Base-by-base conservation (phyloP, 1,140 invertebrate species). In the Papilio xuthus region DNA sequence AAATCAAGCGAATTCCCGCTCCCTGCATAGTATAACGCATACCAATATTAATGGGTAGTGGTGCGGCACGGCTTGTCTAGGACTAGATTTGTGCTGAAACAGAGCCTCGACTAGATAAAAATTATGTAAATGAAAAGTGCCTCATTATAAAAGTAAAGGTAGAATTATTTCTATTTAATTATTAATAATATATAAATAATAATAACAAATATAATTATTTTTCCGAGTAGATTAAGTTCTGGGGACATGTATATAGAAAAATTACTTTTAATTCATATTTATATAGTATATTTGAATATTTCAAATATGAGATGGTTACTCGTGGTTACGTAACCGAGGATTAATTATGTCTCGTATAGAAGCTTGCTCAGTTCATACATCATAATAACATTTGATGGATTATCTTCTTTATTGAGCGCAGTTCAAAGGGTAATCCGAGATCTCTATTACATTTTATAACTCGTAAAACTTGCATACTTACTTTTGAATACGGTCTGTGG, bases 1-100 rank as follows among this genome's bases (percentile, higher is more conserved):
- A 50, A 74, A 74, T 56, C 72, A 74, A 74, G 72, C 47, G 26
- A 26, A 50, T 26, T 42, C 41, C 71, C 71, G 42, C 42, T 20
- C 50, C 7, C 50, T n/a, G n/a, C 18, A 2, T 18, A 50, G 47
- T 18, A 53, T n/a, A 53, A 20, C 50, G 50, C 50, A 53, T n/a
- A 53, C n/a, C 50, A 72, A 72, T 72, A 72, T 72, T 72, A 28
- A 47, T 72, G 41, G 41, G 8, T 41, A 20, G 32, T 7, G 37
- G 23, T 20, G 70, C 41, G n/a, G 32, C 41, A n/a, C 15, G 44
- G 71, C 42, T 10, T 73, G 44, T 73, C 15, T 50, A 26, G 7
- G 42, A 23, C 20, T 47, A 50, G 71, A 47, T 47, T 53, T 73
- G 18, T n/a, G n/a, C 50, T 50, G 23, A 53, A 8, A 32, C 26